phyloP scores from a whole-genome alignment of 92 coral and sea anemone genomes.

The Umimayanthus kanabou region DNA sequence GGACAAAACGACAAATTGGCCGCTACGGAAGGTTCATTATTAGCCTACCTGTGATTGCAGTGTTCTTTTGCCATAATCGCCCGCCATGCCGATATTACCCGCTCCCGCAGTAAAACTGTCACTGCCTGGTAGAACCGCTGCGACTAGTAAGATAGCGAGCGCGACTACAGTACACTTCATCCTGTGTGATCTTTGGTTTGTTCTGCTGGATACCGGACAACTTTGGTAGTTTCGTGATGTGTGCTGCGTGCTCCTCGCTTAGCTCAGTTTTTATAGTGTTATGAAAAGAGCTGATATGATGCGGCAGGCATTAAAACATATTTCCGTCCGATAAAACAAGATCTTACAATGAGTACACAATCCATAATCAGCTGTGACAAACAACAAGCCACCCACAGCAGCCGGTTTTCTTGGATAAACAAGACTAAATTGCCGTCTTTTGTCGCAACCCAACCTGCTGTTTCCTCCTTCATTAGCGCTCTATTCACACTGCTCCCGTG shows the following conservation, averaged over 20 bases:
- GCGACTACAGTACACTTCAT: slow-evolving; percentile 4
- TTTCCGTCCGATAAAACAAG: slow-evolving; percentile 30
- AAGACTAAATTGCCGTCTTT: slow-evolving; percentile 23
- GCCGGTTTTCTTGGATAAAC: slow-evolving; percentile 13
- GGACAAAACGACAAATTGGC: background rate
- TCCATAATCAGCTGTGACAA: slow-evolving; percentile 22
- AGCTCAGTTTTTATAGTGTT: slow-evolving; percentile 6
- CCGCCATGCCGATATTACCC: slow-evolving; percentile 13
- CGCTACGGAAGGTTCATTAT: background rate
- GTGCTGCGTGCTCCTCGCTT: background rate
- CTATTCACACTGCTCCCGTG: background rate
- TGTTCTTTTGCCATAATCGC: background rate
- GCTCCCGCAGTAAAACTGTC: slow-evolving; percentile 28
- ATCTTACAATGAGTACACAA: slow-evolving; percentile 4
- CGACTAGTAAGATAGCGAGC: background rate
- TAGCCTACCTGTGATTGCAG: slow-evolving; percentile 14
- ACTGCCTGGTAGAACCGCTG: slow-evolving; percentile 13
- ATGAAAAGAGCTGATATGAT: slow-evolving; percentile 2
- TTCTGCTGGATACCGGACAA: slow-evolving; percentile 13
- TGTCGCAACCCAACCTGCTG: slow-evolving; percentile 2
- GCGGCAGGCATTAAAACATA: slow-evolving; percentile 8
- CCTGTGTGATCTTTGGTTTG: background rate
- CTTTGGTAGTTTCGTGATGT: background rate
- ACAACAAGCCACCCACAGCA: slow-evolving; percentile 30
- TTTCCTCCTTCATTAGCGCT: slow-evolving; percentile 23